Base-by-base conservation (phyloP, 1,140 invertebrate genomes). In the Bombus waltoni region DNA sequence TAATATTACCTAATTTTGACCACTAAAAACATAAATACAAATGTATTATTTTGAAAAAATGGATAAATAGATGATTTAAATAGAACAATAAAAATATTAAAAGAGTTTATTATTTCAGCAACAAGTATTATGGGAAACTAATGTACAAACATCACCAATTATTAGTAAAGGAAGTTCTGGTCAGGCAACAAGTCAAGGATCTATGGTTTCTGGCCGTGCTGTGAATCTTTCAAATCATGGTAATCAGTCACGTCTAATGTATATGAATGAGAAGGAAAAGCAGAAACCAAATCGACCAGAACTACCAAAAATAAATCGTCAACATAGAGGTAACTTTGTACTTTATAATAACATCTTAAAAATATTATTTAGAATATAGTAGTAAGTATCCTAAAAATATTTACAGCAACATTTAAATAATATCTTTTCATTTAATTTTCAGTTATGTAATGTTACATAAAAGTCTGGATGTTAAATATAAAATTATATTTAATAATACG, bases 201-300 rank as follows among this genome's bases (percentile, higher is more conserved):
- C 94, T 25, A 94, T 93, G 91, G 88, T 91, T 40, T 94, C 94
- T 70, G 93, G 95, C 15, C 94, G 92, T 90, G 94, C 93, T 57
- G 92, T 89, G 0, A 95, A 94, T 90, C 89, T 91, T 44, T 93
- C 93, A 53, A 92, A 92, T 77, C 86, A 95, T 82, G 92, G 93
- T 22, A 96, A 95, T 94, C 94, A 96, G 32, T 92, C 96, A 22
- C 95, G 95, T 80, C 90, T 96, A 53, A 94, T 95, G 22, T 97
- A 96, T 89, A 91, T 96, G 10, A 97, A 97, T 91, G 96, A 97
- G 85, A 96, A 96, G 88, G 96, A 96, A 65, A 93, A 94, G 82
- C 88, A 93, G 83, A 94, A 93, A 92, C 86, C 92, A 89, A 94
- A 85, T 90, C 92, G 92, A 82, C 88, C 93, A 9, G 95, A 95